Evolutionary conservation across 1,140 invertebrate genomes (phyloP).

Genomic region (Musca domestica): DNA sequence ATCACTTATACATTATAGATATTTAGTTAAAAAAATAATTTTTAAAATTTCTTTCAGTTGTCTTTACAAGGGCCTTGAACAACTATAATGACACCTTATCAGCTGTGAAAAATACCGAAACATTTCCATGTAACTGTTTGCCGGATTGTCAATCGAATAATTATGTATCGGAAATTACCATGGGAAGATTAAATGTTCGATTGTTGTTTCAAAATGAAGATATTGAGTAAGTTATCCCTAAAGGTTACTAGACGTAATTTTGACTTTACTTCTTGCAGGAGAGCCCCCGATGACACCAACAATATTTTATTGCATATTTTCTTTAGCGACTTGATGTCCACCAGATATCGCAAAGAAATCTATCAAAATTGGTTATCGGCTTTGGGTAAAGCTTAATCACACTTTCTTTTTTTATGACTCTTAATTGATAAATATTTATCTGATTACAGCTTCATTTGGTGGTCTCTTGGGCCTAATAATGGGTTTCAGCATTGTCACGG

Average conservation of each 20-base stretch:
- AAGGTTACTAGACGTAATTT: conserved; percentile 30
- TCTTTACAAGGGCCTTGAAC: conserved; percentile 41
- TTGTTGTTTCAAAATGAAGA: conserved; percentile 34
- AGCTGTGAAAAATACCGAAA: conserved; percentile 32
- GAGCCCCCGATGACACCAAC: conserved; percentile 53
- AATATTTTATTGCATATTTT: conserved; percentile 62
- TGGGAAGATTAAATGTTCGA: conserved; percentile 54
- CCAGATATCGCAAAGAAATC: conserved; percentile 60
- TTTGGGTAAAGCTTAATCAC: conserved; percentile 39
- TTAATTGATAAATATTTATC: conserved; percentile 19
- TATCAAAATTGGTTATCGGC: conserved; percentile 59
- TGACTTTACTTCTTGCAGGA: conserved; percentile 43
- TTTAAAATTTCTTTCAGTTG: conserved; percentile 26
- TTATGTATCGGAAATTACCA: conserved; percentile 59
- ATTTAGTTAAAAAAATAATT: not conserved
- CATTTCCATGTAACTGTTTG: conserved; percentile 55
- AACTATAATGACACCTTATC: conserved; percentile 38
- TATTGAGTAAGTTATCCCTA: conserved; percentile 26
- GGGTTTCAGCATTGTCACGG: conserved; percentile 68
- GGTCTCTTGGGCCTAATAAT: conserved; percentile 65
- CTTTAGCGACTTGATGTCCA: conserved; percentile 62
- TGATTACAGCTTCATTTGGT: conserved; percentile 65
- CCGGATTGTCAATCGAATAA: conserved; percentile 60
- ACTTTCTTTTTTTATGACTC: conserved; percentile 1
- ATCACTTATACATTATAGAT: not conserved